phyloP scores from a whole-genome alignment of 2,113 vertebrate genomes.

The Aspiorhynchus laticeps region DNA sequence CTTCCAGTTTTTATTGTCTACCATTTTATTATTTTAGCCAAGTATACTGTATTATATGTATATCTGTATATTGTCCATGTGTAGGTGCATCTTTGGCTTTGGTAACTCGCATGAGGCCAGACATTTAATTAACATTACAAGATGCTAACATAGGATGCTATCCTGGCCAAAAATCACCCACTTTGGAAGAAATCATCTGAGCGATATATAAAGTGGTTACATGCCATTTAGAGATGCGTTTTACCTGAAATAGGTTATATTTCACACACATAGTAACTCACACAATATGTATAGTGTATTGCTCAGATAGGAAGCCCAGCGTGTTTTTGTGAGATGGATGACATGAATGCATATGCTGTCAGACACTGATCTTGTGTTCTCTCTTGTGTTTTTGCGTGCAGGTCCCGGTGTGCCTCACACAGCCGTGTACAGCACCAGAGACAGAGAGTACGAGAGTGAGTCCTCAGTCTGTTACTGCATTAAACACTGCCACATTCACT shows the following conservation, averaged over 20 bases:
- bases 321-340: background rate
- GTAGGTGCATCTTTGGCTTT: too few relatives aligned
- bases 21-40: too few relatives aligned
- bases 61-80: too few relatives aligned
- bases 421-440: conserved; percentile 81
- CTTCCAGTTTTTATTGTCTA: too few relatives aligned
- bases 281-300: background rate
- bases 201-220: background rate
- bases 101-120: too few relatives aligned
- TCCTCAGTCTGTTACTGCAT: conserved; percentile 30
- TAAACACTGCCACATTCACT: background rate
- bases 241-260: background rate
- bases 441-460: conserved; percentile 84
- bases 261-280: too few relatives aligned
- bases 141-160: too few relatives aligned
- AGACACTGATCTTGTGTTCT: background rate
- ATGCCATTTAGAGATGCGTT: background rate
- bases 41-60: too few relatives aligned
- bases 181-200: too few relatives aligned
- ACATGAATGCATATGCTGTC: background rate
- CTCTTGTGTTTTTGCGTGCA: conserved; percentile 62
- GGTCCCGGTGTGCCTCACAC: conserved; percentile 89
- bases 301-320: background rate
- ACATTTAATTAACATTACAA: too few relatives aligned
- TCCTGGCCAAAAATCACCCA: too few relatives aligned